A percentile compares a stretch with the other conserved stretches of the same genome.
Conservation (phyloP, 1,140 invertebrate species). For the Halesus radiatus region DNA sequence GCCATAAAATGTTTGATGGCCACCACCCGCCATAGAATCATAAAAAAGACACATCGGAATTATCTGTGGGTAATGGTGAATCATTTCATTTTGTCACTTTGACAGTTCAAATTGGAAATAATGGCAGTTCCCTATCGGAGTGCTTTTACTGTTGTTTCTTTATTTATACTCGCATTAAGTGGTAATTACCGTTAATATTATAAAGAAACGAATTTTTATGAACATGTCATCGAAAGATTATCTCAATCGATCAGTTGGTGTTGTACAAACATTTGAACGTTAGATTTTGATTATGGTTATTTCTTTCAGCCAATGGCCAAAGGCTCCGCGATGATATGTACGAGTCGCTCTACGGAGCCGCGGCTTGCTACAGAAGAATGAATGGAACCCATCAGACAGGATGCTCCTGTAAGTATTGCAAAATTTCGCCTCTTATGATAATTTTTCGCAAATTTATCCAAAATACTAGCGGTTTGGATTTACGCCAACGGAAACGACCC, state of each 20-base stretch:
- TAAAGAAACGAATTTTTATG: too few species aligned
- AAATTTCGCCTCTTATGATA: background rate
- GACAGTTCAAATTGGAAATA: background rate
- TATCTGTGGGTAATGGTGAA: too few species aligned
- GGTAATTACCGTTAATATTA: constrained; percentile 3
- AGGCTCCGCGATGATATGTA: constrained; percentile 87
- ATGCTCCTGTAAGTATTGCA: constrained; percentile 83
- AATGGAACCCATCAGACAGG: constrained; percentile 95
- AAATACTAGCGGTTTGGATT: constrained; percentile 7
- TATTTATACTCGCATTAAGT: background rate
- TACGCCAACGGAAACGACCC: background rate
- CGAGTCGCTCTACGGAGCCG: constrained; percentile 77
- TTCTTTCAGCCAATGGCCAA: constrained; percentile 64
- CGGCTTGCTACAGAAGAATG: constrained; percentile 87
- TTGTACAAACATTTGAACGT: too few species aligned
- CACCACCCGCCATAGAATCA: too few species aligned
- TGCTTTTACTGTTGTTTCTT: background rate
- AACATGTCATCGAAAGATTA: too few species aligned
- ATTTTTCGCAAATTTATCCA: background rate
- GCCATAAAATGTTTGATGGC: too few species aligned
- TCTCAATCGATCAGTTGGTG: too few species aligned
- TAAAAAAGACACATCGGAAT: too few species aligned
- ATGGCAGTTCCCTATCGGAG: background rate
- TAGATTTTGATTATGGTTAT: background rate
- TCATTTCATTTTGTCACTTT: too few species aligned